Conservation (phyloP, 2,888 invertebrate genomes). For the Lissonota sp. region DNA sequence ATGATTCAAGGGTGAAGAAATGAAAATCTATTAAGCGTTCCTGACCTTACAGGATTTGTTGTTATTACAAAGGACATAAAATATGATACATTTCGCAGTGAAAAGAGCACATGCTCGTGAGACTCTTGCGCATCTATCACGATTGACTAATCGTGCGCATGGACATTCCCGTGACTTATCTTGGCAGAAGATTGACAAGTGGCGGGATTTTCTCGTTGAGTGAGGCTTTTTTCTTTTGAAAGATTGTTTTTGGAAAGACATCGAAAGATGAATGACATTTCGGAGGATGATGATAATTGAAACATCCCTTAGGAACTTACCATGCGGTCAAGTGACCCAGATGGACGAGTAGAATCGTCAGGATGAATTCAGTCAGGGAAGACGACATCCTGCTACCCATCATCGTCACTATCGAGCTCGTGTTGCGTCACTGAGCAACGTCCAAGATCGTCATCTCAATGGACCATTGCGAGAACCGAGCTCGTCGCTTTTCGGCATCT, state of each 20-base stretch:
- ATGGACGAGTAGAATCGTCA: slow-evolving; percentile 74
- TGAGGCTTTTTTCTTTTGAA: slow-evolving; percentile 7
- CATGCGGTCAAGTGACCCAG: slow-evolving; percentile 74
- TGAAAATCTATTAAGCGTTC: too few relatives aligned
- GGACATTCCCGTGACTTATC: slow-evolving; percentile 24
- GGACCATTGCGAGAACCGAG: slow-evolving; percentile 66
- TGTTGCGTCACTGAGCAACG: slow-evolving; percentile 75
- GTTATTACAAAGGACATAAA: neutral
- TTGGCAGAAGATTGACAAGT: neutral
- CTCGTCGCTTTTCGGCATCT: slow-evolving; percentile 73
- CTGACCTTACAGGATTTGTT: too few relatives aligned
- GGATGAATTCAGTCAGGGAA: slow-evolving; percentile 71
- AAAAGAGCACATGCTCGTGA: slow-evolving; percentile 23
- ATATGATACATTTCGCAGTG: slow-evolving; percentile 3
- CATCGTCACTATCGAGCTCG: slow-evolving; percentile 56
- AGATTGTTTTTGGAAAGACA: slow-evolving; percentile 35
- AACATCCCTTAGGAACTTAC: slow-evolving; percentile 68
- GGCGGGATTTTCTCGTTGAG: slow-evolving; percentile 1
- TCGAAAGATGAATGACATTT: neutral
- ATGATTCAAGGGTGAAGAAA: too few relatives aligned
- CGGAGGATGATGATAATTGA: slow-evolving; percentile 5
- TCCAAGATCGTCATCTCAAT: slow-evolving; percentile 77
- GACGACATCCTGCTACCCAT: slow-evolving; percentile 76
- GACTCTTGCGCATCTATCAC: slow-evolving; percentile 1
- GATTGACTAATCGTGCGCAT: slow-evolving; percentile 4